phyloP scores from a whole-genome alignment of 2,113 vertebrate genomes.

The Trogon melanurus region DNA sequence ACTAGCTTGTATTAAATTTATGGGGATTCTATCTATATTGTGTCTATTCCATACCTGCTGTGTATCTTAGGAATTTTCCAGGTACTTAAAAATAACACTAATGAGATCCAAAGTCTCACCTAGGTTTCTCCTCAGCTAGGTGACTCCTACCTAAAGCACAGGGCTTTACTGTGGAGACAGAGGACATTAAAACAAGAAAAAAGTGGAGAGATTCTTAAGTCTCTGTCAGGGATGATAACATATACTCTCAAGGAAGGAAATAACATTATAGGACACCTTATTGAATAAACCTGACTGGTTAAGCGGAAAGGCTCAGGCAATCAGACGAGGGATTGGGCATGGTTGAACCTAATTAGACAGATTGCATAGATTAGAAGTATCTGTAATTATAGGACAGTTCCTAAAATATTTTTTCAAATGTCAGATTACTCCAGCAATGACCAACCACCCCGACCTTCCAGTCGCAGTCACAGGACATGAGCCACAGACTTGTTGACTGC shows the following conservation, averaged over 20 bases:
- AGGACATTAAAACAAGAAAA: conserved; percentile 9
- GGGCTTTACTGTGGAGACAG: neutral
- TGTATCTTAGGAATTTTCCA: neutral
- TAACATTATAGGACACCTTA: conserved; percentile 61
- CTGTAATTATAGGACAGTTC: conserved; percentile 32
- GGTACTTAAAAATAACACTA: neutral
- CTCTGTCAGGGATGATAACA: conserved; percentile 37
- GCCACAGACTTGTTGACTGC: neutral
- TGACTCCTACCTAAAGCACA: neutral
- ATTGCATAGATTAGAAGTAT: conserved; percentile 53
- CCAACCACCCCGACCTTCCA: fast-evolving
- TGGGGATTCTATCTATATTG: neutral
- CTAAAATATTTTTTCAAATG: conserved; percentile 56
- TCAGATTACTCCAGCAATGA: neutral
- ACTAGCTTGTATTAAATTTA: neutral
- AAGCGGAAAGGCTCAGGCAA: conserved; percentile 47
- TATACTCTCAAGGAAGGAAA: conserved; percentile 56
- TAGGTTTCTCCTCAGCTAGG: neutral
- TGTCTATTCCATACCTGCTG: neutral
- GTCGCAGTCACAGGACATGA: neutral
- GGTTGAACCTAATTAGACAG: conserved; percentile 57
- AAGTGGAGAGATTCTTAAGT: conserved; percentile 24
- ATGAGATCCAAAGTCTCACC: neutral
- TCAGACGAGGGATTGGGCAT: conserved; percentile 43
- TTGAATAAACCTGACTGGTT: conserved; percentile 62